Conservation (phyloP, 2,113 vertebrate species). For the Phrynosoma blainvillii region DNA sequence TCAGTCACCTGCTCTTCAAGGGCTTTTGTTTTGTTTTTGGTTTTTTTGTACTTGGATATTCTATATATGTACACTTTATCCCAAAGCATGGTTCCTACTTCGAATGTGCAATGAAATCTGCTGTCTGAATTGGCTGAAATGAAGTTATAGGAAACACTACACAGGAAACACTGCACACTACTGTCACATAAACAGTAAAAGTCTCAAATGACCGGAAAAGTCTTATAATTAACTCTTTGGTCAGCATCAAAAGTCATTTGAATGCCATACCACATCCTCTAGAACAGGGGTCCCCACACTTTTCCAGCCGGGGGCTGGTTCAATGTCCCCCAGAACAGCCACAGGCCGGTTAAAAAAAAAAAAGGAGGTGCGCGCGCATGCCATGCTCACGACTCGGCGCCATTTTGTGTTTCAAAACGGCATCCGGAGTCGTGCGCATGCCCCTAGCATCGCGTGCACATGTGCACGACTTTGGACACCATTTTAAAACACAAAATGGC, state of each 20-base stretch:
- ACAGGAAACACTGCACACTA: not conserved
- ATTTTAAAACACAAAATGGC: too few relatives aligned
- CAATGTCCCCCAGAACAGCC: too few relatives aligned
- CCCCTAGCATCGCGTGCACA: too few relatives aligned
- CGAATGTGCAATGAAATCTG: not conserved
- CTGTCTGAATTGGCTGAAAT: not conserved
- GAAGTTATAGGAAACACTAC: not conserved
- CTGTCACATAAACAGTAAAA: not conserved
- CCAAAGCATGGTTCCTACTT: not conserved
- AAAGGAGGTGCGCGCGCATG: too few relatives aligned
- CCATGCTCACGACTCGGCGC: too few relatives aligned
- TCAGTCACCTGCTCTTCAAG: not conserved
- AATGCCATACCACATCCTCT: not conserved
- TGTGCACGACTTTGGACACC: too few relatives aligned
- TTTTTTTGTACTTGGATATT: not conserved
- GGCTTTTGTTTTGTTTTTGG: not conserved
- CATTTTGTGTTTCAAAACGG: too few relatives aligned
- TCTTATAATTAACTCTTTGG: slow-evolving; percentile 15
- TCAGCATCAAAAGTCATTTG: rapidly evolving
- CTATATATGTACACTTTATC: not conserved
- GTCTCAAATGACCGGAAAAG: rapidly evolving
- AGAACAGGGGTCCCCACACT: too few relatives aligned
- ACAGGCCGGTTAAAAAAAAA: too few relatives aligned
- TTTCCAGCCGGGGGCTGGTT: too few relatives aligned
- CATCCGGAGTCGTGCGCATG: too few relatives aligned